Evolutionary conservation across 2,888 invertebrate species (phyloP).

Genomic region (Andrena chrysosceles): DNA sequence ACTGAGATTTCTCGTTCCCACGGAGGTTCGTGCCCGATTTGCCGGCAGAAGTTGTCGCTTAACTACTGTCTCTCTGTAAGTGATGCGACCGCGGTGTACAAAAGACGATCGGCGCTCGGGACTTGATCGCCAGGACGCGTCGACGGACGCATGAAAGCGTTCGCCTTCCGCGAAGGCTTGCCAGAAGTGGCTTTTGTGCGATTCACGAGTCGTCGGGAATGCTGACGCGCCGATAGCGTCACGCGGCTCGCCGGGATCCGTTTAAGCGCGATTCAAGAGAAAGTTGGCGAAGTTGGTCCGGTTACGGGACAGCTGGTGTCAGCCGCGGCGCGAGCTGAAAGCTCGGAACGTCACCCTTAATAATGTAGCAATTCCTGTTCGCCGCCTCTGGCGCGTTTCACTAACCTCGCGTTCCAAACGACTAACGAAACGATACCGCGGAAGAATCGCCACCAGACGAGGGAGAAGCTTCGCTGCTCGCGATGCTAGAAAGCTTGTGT

Average conservation of each 20-base stretch:
- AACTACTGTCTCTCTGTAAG: background rate
- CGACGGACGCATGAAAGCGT: conserved; percentile 44
- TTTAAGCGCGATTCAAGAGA: conserved; percentile 70
- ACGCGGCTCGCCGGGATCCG: conserved; percentile 67
- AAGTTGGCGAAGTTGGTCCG: conserved; percentile 68
- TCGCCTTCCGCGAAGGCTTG: conserved; percentile 44
- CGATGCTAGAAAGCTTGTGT: background rate
- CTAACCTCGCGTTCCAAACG: background rate
- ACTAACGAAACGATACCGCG: conserved; percentile 9
- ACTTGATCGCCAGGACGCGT: conserved; percentile 31
- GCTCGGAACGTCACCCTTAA: conserved; percentile 41
- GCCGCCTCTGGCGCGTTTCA: conserved; percentile 1
- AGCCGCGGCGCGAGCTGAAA: conserved; percentile 13
- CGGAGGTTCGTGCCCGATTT: too few relatives aligned
- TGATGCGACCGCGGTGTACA: background rate
- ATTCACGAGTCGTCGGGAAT: conserved; percentile 55
- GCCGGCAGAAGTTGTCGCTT: background rate
- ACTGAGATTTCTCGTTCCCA: background rate
- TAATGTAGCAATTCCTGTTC: conserved; percentile 42
- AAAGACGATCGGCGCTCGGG: conserved; percentile 29
- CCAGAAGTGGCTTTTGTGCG: conserved; percentile 65
- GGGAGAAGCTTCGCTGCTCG: background rate
- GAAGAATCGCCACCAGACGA: background rate
- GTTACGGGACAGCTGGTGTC: conserved; percentile 57
- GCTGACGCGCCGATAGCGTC: conserved; percentile 71